phyloP scores from a whole-genome alignment of 2,888 invertebrate species.

The Drosophila kanekoi region DNA sequence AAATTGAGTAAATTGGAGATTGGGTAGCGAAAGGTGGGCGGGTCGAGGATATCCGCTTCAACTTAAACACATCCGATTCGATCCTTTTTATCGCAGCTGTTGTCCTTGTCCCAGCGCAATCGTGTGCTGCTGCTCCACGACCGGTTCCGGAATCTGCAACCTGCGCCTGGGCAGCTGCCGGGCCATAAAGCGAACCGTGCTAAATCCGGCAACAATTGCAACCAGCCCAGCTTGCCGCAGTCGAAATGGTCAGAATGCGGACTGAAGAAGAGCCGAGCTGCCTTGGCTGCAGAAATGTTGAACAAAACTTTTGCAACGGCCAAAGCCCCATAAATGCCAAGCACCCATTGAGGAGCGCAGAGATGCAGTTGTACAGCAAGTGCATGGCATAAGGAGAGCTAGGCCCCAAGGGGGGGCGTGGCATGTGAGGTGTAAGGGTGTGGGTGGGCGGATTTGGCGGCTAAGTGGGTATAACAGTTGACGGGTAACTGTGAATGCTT shows the following conservation, averaged over 20 bases:
- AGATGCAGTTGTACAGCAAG: constrained; percentile 12
- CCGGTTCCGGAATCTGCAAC: constrained; percentile 17
- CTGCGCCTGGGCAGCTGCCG: constrained; percentile 50
- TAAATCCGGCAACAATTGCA: constrained; percentile 71
- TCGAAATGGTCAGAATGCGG: constrained; percentile 29
- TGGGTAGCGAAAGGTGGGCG: neutral
- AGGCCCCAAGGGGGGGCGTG: too few relatives aligned
- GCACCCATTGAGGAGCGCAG: constrained; percentile 57
- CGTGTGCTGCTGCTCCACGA: constrained; percentile 24
- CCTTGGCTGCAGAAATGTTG: constrained; percentile 47
- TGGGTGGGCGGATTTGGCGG: constrained; percentile 5
- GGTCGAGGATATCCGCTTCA: constrained; percentile 59
- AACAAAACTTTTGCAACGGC: constrained; percentile 61
- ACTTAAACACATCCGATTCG: constrained; percentile 72
- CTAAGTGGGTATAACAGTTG: constrained; percentile 17
- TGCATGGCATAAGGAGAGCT: too few relatives aligned
- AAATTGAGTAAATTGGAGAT: constrained; percentile 4
- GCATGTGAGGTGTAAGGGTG: too few relatives aligned
- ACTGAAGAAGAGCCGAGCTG: constrained; percentile 2
- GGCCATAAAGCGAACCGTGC: constrained; percentile 71
- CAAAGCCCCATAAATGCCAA: constrained; percentile 70
- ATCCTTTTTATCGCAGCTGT: constrained; percentile 60
- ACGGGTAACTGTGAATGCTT: constrained; percentile 17
- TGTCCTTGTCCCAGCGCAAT: constrained; percentile 18
- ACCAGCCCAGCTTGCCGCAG: constrained; percentile 45